Conservation (phyloP, 2,888 invertebrate genomes). For the Acronicta psi region DNA sequence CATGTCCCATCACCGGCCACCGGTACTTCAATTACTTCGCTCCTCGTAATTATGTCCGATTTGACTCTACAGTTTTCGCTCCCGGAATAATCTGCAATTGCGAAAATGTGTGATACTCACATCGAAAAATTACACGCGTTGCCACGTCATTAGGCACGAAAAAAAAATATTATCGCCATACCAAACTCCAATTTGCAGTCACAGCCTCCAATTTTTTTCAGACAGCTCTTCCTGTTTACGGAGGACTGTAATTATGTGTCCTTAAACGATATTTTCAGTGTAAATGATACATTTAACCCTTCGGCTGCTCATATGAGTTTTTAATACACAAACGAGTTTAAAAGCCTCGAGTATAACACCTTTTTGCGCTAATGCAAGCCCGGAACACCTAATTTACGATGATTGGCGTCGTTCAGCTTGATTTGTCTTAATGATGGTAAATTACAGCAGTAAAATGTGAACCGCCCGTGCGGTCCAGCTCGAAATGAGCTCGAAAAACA, state of each 20-base stretch:
- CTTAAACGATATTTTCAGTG: slow-evolving; percentile 72
- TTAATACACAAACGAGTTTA: slow-evolving; percentile 71
- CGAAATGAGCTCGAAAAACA: slow-evolving; percentile 61
- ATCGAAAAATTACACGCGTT: slow-evolving; percentile 18
- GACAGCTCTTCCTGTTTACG: slow-evolving; percentile 51
- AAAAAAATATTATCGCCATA: slow-evolving; percentile 32
- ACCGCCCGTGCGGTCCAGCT: slow-evolving; percentile 70
- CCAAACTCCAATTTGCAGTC: slow-evolving; percentile 25
- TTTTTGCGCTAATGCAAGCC: slow-evolving; percentile 77
- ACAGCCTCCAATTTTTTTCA: slow-evolving; percentile 45
- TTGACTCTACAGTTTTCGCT: slow-evolving; percentile 7
- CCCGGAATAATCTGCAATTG: slow-evolving; percentile 14
- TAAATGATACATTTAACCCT: slow-evolving; percentile 71
- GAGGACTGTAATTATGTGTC: slow-evolving; percentile 61
- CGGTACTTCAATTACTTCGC: not conserved
- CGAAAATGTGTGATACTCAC: slow-evolving; percentile 14
- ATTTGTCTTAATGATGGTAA: slow-evolving; percentile 85
- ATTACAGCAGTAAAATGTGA: slow-evolving; percentile 76
- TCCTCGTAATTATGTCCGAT: slow-evolving; percentile 11
- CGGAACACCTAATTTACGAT: slow-evolving; percentile 82
- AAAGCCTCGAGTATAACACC: slow-evolving; percentile 77
- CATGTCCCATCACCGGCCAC: not conserved
- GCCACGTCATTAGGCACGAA: slow-evolving; percentile 6
- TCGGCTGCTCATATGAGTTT: slow-evolving; percentile 66
- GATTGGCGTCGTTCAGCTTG: slow-evolving; percentile 80